Base-by-base conservation (phyloP, 2,797 vertebrate genomes). In the Syndactyla subalaris region DNA sequence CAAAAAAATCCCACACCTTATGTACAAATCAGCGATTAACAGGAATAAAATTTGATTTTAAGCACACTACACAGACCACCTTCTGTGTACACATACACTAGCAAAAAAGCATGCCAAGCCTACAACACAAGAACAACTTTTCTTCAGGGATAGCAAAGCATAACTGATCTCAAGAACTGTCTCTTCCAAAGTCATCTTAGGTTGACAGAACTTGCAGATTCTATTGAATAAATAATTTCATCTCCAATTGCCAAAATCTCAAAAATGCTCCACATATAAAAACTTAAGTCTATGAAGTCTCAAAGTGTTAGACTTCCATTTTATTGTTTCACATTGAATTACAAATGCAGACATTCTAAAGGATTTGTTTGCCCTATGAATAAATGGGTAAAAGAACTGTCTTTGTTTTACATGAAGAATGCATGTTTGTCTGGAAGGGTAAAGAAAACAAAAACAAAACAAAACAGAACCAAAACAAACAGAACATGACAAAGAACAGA, bases 1-100 rank as follows among this genome's bases (percentile, higher is more conserved):
- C 23, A 55, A 68, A 12, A 51, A 4, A 73, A 66, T 5, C 11
- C 6, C 10, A 48, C 1, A 0, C 3, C 46, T 45, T 5, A 48
- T 24, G 39, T 5, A 83, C 17, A 59, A 77, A 72, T 5, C 4
- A 61, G 23, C 4, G 68, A 65, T 0, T 30, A 9, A 71, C 4
- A 38, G 9, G 5, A 57, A 46, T 1, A 65, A 85, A 72, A 61
- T 15, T 16, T 36, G 9, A 59, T 63, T 89, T 79, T 51, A 81
- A 82, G 9, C 3, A 22, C 27, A 43, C 5, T 17, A 30, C 2
- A 6, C 26, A 71, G 24, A 7, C 7, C 3, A 6, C 8, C 17
- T 49, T 75, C 18, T 23, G 2, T 10, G 10, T 8, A 48, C 5
- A 8, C 1, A 17, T 2, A 2, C 12, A 32, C 6, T 27, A 46